Percentiles rank a stretch among this genome's conserved stretches.
phyloP scores from a whole-genome alignment of 2,888 invertebrate genomes.

The Antitype chi region DNA sequence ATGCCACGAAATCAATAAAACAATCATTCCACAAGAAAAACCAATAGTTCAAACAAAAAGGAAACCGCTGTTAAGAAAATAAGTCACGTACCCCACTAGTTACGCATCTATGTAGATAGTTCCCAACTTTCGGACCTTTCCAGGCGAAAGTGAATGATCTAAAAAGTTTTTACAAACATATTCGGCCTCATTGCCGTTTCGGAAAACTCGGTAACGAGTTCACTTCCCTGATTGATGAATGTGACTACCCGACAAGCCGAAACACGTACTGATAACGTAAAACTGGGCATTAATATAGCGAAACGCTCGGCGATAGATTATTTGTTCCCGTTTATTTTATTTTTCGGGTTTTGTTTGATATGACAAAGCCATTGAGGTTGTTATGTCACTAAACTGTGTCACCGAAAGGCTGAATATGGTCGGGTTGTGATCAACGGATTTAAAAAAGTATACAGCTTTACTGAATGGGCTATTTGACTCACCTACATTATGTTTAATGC shows the following conservation, averaged over 20 bases:
- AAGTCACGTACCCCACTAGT: slow-evolving; percentile 72
- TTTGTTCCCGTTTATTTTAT: slow-evolving; percentile 69
- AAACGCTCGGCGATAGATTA: slow-evolving; percentile 74
- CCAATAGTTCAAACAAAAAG: slow-evolving; percentile 44
- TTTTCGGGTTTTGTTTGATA: slow-evolving; percentile 66
- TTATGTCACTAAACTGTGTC: slow-evolving; percentile 56
- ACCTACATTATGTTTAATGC: slow-evolving; percentile 24
- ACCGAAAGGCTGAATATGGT: slow-evolving; percentile 37
- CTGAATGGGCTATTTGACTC: slow-evolving; percentile 24
- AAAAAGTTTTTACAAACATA: slow-evolving; percentile 86
- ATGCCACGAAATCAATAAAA: slow-evolving; percentile 34
- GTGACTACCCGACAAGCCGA: slow-evolving; percentile 73
- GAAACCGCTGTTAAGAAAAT: slow-evolving; percentile 57
- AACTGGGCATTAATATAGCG: slow-evolving; percentile 77
- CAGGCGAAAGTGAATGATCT: slow-evolving; percentile 88
- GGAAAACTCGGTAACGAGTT: slow-evolving; percentile 87
- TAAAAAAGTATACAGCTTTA: slow-evolving; percentile 41
- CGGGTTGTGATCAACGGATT: slow-evolving; percentile 31
- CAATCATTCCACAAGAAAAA: slow-evolving; percentile 40
- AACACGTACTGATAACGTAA: slow-evolving; percentile 83
- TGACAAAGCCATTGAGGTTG: slow-evolving; percentile 51
- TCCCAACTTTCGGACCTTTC: slow-evolving; percentile 72
- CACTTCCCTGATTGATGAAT: slow-evolving; percentile 88
- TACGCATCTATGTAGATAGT: slow-evolving; percentile 70
- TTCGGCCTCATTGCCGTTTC: slow-evolving; percentile 82